These are phyloP conservation scores for Sylvia atricapilla DNA, from an alignment of 2,113 vertebrate genomes.

Conservation along the genomic window DNA sequence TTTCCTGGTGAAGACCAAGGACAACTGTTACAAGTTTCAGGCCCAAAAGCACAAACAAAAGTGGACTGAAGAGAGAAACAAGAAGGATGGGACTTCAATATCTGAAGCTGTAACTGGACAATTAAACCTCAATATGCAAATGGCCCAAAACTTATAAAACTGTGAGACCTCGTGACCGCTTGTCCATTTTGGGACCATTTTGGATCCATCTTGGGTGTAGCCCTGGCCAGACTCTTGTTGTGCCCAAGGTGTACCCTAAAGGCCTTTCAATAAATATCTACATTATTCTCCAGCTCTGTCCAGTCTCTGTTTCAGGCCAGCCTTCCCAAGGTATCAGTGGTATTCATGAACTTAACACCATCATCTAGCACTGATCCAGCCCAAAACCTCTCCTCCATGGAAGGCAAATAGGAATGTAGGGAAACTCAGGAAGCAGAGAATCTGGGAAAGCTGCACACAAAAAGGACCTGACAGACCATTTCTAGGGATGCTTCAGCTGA, in stretches of 20 bases:
- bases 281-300: not conserved
- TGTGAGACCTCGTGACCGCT: too few relatives aligned
- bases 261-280: not conserved
- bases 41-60: not conserved
- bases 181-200: too few relatives aligned
- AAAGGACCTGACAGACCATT: not conserved
- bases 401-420: not conserved
- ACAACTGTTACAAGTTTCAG: not conserved
- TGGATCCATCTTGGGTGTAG: not conserved
- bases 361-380: not conserved
- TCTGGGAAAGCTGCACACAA: not conserved
- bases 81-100: too few relatives aligned
- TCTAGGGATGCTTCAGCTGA: not conserved
- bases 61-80: too few relatives aligned
- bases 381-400: rapidly evolving
- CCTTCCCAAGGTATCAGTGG: not conserved
- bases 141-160: too few relatives aligned
- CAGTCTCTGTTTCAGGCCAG: not conserved
- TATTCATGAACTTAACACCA: not conserved
- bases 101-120: too few relatives aligned
- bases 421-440: not conserved
- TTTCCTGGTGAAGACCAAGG: not conserved
- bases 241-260: not conserved
- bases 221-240: not conserved
- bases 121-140: too few relatives aligned